Base-by-base conservation (phyloP, 2,888 invertebrate genomes). In the Drosophila gaucha region DNA sequence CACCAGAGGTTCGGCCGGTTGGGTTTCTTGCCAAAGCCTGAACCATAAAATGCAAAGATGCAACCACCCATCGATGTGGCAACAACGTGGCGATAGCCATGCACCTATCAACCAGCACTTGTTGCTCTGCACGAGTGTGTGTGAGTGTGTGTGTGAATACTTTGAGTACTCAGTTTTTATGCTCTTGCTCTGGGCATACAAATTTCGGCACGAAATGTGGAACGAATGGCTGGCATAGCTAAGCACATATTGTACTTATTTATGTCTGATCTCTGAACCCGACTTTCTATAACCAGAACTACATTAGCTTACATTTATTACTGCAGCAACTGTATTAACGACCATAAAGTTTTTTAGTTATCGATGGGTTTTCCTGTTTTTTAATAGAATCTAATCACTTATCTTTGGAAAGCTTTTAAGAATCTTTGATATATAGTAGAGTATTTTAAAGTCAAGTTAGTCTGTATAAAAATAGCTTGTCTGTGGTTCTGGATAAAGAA, bases 21-120 rank as follows among this genome's bases (percentile, higher is more conserved):
- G 62, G 59, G 55, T 55, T 56, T 66, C 54, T 28, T 39, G 43
- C 20, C 63, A 50, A 60, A 56, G 62, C 33, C 47, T 63, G 39
- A 60, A 46, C 78, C 86, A 82, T 82, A 78, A 82, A 82, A 86
- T 84, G 86, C 85, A 84, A 84, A 86, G 66, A 78, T 70, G 47
- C 74, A 63, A 36, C 62, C 60, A 57, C 55, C 64, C 56, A 52
- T 60, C 51, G 69, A 50, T 63, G 68, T 52, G 39, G 41, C 57
- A 63, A 43, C 49, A 39, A 39, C 36, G 49, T 67, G 67, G 20
- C 41, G 47, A 28, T 65, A 54, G 35, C 43, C 36, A 28, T 49
- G 47, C 55, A 60, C 56, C 33, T 16, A 43, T 22, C 30, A 16
- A 18, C 46, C 51, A 26, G 67, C 78, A 76, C 66, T 66, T 60